A percentile compares a stretch with the other conserved stretches of the same genome.
These are phyloP conservation scores for Metaphire vulgaris DNA, from an alignment of 1,140 invertebrate species.

Conservation along the genomic window DNA sequence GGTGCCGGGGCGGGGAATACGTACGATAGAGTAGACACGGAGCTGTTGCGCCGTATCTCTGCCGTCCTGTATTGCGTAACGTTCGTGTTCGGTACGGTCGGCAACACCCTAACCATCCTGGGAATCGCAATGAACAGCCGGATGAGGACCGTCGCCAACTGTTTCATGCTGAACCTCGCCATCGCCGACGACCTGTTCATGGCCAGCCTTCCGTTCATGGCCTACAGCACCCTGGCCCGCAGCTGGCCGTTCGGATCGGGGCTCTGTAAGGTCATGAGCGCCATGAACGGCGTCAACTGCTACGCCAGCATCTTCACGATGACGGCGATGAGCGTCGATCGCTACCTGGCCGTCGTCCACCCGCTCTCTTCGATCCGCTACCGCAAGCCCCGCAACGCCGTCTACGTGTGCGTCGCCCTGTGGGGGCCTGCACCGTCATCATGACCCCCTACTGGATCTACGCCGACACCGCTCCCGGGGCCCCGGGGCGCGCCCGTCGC, in stretches of 20 bases:
- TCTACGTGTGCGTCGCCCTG: conserved; percentile 49
- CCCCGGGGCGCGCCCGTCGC: conserved; percentile 38
- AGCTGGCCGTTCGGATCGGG: conserved; percentile 2
- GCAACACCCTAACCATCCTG: neutral
- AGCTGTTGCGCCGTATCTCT: neutral
- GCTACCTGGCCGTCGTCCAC: conserved; percentile 55
- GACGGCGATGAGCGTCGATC: conserved; percentile 89
- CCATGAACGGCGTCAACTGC: conserved; percentile 87
- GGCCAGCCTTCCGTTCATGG: conserved; percentile 6
- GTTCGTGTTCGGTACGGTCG: neutral
- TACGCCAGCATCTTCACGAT: conserved; percentile 89
- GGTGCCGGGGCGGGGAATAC: neutral
- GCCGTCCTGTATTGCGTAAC: conserved; percentile 3
- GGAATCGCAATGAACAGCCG: conserved; percentile 1
- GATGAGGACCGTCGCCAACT: conserved; percentile 6
- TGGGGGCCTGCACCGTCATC: conserved; percentile 52
- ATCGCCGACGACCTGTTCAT: conserved; percentile 11
- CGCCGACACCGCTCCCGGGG: conserved; percentile 54
- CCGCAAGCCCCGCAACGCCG: conserved; percentile 47
- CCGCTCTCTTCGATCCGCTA: conserved; percentile 75
- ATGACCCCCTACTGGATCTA: conserved; percentile 86
- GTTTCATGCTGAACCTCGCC: conserved; percentile 12
- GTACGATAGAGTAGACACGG: neutral
- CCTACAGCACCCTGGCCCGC: conserved; percentile 4
- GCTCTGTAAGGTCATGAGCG: conserved; percentile 57